Evolutionary conservation across 1,140 invertebrate genomes (phyloP).

Genomic region (Penaeus chinensis): DNA sequence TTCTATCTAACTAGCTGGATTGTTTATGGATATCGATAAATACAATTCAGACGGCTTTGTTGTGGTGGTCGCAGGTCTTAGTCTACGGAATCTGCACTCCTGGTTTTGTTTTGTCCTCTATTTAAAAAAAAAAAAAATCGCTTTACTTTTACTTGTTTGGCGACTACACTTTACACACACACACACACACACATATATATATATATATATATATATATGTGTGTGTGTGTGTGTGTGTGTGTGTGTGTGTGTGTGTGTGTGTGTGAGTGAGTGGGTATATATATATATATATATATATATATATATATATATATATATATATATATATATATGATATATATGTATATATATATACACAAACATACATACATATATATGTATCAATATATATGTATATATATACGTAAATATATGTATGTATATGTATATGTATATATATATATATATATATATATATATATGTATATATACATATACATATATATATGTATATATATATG

Average conservation of each 20-base stretch:
- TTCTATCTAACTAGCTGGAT: too few relatives aligned
- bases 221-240: background rate
- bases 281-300: background rate
- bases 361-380: background rate
- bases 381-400: conserved; percentile 1
- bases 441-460: background rate
- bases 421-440: background rate
- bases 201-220: conserved; percentile 11
- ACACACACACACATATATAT: background rate
- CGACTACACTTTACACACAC: background rate
- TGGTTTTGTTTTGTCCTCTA: too few relatives aligned
- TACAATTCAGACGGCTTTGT: too few relatives aligned
- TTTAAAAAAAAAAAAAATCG: too few relatives aligned
- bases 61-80: too few relatives aligned
- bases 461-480: background rate
- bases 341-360: background rate
- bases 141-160: too few relatives aligned
- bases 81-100: too few relatives aligned
- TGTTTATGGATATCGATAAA: too few relatives aligned
- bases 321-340: background rate
- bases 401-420: background rate
- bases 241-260: background rate
- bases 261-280: background rate
- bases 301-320: background rate
- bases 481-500: background rate